phyloP scores from a whole-genome alignment of 2,113 vertebrate species.

The Carassius carassius region DNA sequence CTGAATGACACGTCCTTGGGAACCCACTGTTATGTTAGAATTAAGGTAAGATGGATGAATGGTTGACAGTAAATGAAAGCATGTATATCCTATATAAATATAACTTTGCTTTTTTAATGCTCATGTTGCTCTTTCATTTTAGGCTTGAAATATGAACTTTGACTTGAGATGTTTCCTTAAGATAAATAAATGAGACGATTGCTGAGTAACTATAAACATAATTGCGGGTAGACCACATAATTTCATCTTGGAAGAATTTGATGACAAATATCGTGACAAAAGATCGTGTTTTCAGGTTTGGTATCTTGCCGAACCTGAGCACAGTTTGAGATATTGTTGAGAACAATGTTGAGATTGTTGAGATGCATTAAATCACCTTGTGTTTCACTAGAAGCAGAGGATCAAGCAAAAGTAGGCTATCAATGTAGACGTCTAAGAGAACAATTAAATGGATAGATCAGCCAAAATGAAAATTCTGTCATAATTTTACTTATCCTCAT shows the following conservation, averaged over 20 bases:
- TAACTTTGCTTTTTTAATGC: neutral
- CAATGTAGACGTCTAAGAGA: neutral
- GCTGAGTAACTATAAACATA: neutral
- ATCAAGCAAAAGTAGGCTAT: neutral
- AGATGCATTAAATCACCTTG: neutral
- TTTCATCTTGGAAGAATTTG: neutral
- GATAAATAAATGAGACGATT: neutral
- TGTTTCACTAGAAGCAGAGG: neutral
- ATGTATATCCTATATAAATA: neutral
- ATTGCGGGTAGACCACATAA: neutral
- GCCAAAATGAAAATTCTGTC: neutral
- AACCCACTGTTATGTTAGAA: slow-evolving; percentile 94
- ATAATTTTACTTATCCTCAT: neutral
- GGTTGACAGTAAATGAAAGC: neutral
- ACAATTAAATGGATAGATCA: neutral
- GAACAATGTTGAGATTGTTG: neutral
- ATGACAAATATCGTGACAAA: neutral
- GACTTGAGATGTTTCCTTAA: neutral
- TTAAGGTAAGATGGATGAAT: slow-evolving; percentile 81
- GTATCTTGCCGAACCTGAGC: neutral
- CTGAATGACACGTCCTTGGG: slow-evolving; percentile 92
- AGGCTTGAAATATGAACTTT: neutral
- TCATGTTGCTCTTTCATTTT: neutral
- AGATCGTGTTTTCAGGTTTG: too few species aligned
- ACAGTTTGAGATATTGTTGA: neutral